Base-by-base conservation (phyloP, 2,797 vertebrate species). In the Graptemys geographica region DNA sequence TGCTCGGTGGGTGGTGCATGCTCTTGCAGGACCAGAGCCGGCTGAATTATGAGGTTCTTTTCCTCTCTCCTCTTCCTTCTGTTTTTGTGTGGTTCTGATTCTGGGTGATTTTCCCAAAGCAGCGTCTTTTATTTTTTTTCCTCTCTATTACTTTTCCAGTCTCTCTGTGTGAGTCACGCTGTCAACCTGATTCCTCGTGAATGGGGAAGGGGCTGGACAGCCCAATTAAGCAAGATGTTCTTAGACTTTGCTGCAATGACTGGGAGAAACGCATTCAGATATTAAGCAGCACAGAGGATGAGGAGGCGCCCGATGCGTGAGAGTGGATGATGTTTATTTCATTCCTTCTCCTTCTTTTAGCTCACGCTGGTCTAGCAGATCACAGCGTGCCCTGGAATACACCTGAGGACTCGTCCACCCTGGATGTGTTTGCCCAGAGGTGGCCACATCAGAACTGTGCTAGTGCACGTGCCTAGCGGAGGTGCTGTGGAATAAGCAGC, bases 51-150 rank as follows among this genome's bases (percentile, higher is more conserved):
- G 31, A 21, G 11, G 31, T 37, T 53, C 51, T 11, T 5, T 80
- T 53, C 79, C 79, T 80, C 25, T 76, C 10, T 12, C 37, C 25
- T 41, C 44, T 49, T 37, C 79, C 79, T 53, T 80, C 31, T 53
- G 51, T n/a, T 47, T 53, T 80, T 80, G 79, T 28, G 18, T 19
- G 21, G n/a, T 80, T 16, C 47, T 51, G 16, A 51, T n/a, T 53
- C 51, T 19, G 33, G 18, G 31, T 80, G 19, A 53, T 80, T 80
- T 23, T 51, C 19, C 51, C 47, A 11, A 27, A 51, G 16, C 28
- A 1, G 4, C 6, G 31, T 53, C 47, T 51, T 18, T 16, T 49
- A 4, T 19, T 27, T 41, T 0, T 41, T 41, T 25, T 3, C 23
- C 18, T 69, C 41, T 12, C 72, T 7, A 47, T 28, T 53, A 53